These are phyloP conservation scores for Thumatha senex DNA, from an alignment of 2,888 invertebrate genomes.

Conservation along the genomic window DNA sequence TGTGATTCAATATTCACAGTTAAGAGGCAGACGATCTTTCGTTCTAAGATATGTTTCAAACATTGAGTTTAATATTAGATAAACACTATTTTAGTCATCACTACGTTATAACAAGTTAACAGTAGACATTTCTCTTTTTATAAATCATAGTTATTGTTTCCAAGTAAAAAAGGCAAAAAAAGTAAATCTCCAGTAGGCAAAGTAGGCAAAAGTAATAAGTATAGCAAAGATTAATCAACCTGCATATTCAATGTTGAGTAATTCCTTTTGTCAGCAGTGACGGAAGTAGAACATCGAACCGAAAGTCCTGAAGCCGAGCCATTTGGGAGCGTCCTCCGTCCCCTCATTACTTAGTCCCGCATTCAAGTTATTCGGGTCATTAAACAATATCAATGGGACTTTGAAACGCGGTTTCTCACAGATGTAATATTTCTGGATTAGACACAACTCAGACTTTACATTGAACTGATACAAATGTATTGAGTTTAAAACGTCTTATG, in stretches of 20 bases:
- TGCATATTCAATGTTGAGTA: constrained; percentile 4
- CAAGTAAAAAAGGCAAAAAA: no score
- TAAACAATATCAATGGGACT: constrained; percentile 52
- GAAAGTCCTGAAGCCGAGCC: constrained; percentile 26
- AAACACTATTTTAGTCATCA: no score
- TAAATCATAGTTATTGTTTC: no score
- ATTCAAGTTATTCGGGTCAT: constrained; percentile 52
- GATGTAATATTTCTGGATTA: constrained; percentile 26
- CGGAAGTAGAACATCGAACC: constrained; percentile 29
- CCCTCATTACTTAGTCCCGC: constrained; percentile 46
- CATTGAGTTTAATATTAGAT: no score
- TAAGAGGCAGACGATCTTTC: no score
- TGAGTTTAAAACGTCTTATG: not conserved
- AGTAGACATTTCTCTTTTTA: no score
- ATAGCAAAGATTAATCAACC: not conserved
- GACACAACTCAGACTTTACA: not conserved
- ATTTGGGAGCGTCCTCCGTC: constrained; percentile 27
- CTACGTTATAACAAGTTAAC: no score
- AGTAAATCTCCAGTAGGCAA: no score
- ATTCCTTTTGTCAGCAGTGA: constrained; percentile 11
- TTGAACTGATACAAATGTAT: not conserved
- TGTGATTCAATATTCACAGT: no score
- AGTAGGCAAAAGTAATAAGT: no score
- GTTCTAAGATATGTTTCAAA: no score
- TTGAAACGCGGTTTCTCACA: constrained; percentile 33